Conservation (phyloP, 2,797 vertebrate species). For the Coregonus suidteri region DNA sequence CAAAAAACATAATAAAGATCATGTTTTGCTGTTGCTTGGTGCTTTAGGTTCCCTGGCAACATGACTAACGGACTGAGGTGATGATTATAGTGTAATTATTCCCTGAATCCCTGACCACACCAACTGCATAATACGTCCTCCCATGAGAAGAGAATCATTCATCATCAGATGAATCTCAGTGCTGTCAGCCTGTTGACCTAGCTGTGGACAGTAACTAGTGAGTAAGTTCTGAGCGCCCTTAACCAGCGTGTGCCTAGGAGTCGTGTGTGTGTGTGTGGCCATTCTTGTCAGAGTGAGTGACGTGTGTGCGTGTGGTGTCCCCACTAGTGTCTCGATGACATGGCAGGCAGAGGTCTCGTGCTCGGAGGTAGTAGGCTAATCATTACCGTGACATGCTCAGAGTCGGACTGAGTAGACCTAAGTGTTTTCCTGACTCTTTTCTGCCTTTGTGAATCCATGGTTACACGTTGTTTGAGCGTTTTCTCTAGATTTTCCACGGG, state of each 20-base stretch:
- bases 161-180: slow-evolving; percentile 32
- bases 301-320: slow-evolving; percentile 7
- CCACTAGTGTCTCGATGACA: slow-evolving; percentile 3
- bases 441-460: background rate
- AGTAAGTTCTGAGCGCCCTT: slow-evolving; percentile 19
- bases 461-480: background rate
- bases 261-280: background rate
- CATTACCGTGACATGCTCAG: background rate
- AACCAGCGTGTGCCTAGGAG: background rate
- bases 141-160: slow-evolving; percentile 34
- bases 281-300: background rate
- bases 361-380: background rate
- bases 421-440: slow-evolving; percentile 13
- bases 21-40: too few species aligned
- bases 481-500: background rate
- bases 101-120: slow-evolving; percentile 42
- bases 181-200: slow-evolving; percentile 33
- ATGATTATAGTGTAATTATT: slow-evolving; percentile 14
- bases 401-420: background rate
- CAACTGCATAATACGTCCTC: slow-evolving; percentile 41
- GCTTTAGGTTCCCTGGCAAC: slow-evolving; percentile 17
- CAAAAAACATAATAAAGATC: too few species aligned
- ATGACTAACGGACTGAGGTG: slow-evolving; percentile 8
- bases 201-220: slow-evolving; percentile 20
- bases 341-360: background rate